phyloP scores from a whole-genome alignment of 2,113 vertebrate genomes.

The Cochlearius cochlearius region DNA sequence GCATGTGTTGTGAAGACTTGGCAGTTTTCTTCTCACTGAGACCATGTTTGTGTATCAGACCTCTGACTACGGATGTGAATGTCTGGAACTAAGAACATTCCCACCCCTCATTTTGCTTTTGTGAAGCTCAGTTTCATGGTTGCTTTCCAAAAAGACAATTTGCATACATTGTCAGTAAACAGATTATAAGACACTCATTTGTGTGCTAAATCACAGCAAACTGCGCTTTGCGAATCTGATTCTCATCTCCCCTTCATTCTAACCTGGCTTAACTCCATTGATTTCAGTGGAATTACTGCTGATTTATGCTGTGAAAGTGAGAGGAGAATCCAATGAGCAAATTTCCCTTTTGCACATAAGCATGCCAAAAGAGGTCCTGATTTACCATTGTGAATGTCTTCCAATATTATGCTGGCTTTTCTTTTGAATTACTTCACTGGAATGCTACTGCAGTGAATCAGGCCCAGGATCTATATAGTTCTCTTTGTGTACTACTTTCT shows the following conservation, averaged over 20 bases:
- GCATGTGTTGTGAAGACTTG: background rate
- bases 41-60: background rate
- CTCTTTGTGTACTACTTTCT: background rate
- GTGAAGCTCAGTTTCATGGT: constrained; percentile 28
- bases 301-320: constrained; percentile 40
- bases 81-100: constrained; percentile 47
- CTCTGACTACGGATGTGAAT: background rate
- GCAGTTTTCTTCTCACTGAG: background rate
- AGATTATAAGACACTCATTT: constrained; percentile 41
- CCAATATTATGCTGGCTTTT: constrained; percentile 27
- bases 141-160: constrained; percentile 51
- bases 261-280: constrained; percentile 46
- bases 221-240: background rate
- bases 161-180: constrained; percentile 59
- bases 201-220: constrained; percentile 52
- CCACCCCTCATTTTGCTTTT: background rate
- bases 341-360: constrained; percentile 18
- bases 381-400: constrained; percentile 29
- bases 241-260: constrained; percentile 29
- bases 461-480: background rate
- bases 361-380: constrained; percentile 21
- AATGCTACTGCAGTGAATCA: constrained; percentile 18
- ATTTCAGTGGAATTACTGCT: constrained; percentile 30
- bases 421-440: constrained; percentile 40
- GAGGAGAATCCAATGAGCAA: constrained; percentile 17